Base-by-base conservation (phyloP, 2,113 vertebrate genomes). In the Callospermophilus lateralis region DNA sequence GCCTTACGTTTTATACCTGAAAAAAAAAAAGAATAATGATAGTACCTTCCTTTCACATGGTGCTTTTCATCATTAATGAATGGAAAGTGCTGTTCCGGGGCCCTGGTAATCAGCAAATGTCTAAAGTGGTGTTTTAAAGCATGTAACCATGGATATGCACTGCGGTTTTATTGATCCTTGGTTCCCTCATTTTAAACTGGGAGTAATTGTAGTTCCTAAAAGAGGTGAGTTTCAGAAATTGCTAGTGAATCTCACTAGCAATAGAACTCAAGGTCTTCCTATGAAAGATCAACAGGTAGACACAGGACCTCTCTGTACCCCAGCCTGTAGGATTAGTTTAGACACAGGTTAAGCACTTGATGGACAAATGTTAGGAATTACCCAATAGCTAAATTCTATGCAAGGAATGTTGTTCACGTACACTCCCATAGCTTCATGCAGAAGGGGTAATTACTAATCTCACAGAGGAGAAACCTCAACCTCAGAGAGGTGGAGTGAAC, bases 61-160 rank as follows among this genome's bases (percentile, higher is more conserved):
- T 2, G 0, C 74, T 88, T 96, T 70, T 53, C 81, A 96, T 19
- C 84, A 78, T 89, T 81, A 81, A 15, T 34, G 53, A 68, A 78
- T 65, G 68, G 19, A 89, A 92, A 48, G 48, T 79, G 67, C 15
- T 96, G 80, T 94, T 42, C 86, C 37, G 78, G 91, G 89, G 58
- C n/a, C 34, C 48, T 15, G 4, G 74, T 84, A 39, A 89, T 91
- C 72, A 70, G 81, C n/a, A 90, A 61, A 39, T 39, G 45, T 30
- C 84, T 72, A n/a, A 48, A 89, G 83, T 89, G n/a, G 67, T 72
- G 34, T 77, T 72, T 1, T 1, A 53, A 88, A 65, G 55, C 39
- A 4, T 3, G 53, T 76, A 48, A 84, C 86, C 63, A 55, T 45
- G 51, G 83, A 42, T 73, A 42, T 13, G 32, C 37, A 28, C 39